A percentile compares a stretch with the other conserved stretches of the same genome.
phyloP scores from a whole-genome alignment of 37 sponge, comb jelly and placozoan genomes.

The Axinella damicornis region DNA sequence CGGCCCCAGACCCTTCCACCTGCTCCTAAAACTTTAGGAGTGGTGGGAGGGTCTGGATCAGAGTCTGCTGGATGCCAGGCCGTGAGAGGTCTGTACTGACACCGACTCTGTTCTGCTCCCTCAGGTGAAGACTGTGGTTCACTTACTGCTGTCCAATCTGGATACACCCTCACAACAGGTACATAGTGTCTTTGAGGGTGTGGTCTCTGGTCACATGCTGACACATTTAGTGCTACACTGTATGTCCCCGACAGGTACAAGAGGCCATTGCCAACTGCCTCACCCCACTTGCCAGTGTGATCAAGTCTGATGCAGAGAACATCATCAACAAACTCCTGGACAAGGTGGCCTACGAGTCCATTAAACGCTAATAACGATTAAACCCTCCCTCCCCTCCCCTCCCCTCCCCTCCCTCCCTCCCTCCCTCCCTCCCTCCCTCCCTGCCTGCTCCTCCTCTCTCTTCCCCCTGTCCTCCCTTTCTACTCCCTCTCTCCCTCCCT shows the following conservation, averaged over 20 bases:
- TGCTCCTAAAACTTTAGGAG: no score
- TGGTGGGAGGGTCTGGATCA: no score
- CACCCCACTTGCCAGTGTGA: conserved; percentile 80
- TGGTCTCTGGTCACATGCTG: no score
- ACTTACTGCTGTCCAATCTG: conserved; percentile 83
- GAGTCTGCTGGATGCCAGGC: no score
- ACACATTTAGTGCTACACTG: no score
- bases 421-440: not conserved
- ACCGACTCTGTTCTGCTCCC: conserved; percentile 6
- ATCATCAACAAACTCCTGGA: conserved; percentile 84
- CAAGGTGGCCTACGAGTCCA: no score
- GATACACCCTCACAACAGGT: conserved; percentile 95
- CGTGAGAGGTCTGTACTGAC: no score
- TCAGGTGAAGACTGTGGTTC: conserved; percentile 87
- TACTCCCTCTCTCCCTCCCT: not conserved
- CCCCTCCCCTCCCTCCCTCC: not conserved
- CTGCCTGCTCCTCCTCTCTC: not conserved
- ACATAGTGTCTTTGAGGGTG: not conserved
- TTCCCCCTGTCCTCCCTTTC: not conserved
- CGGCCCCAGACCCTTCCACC: not conserved
- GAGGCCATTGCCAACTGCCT: conserved; percentile 95
- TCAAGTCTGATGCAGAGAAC: conserved; percentile 79
- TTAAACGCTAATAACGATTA: no score
- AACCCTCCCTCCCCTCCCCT: no score
- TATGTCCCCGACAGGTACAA: conserved; percentile 74